A percentile compares a stretch with the other conserved stretches of the same genome.
Conservation (phyloP, 2,797 vertebrate species). For the Phrynocephalus forsythii region DNA sequence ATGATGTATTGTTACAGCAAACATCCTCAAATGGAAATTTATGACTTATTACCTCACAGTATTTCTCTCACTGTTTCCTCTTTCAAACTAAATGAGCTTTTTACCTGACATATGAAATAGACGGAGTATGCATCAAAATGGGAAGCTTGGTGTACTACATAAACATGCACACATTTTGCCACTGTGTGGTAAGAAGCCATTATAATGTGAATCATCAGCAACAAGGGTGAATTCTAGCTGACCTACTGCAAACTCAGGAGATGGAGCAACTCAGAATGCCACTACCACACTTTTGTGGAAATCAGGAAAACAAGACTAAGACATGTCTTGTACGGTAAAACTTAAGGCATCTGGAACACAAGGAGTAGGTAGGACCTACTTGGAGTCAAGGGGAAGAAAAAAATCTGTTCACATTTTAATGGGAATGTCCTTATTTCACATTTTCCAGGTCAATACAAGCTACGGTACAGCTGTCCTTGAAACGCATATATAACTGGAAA, state of each 20-base stretch:
- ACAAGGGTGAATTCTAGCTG: constrained; percentile 16
- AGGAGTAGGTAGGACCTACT: background rate
- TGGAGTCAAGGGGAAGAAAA: background rate
- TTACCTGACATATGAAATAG: constrained; percentile 64
- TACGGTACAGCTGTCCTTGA: background rate
- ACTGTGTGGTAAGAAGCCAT: constrained; percentile 46
- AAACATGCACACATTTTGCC: background rate
- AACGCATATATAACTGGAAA: background rate
- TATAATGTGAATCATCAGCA: constrained; percentile 58
- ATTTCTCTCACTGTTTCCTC: constrained; percentile 57
- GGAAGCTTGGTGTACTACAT: constrained; percentile 48
- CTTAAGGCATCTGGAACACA: too few species aligned
- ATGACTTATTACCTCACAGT: constrained; percentile 56
- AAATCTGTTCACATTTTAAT: background rate
- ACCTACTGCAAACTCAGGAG: background rate
- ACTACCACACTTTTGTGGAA: background rate
- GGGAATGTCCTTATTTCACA: background rate
- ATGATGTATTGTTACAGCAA: constrained; percentile 49
- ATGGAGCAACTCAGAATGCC: background rate
- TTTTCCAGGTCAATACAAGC: background rate
- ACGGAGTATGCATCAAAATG: constrained; percentile 38
- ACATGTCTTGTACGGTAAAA: background rate
- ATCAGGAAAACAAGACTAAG: background rate
- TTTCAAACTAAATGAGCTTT: constrained; percentile 49
- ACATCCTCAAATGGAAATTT: constrained; percentile 50